Base-by-base conservation (phyloP, 1,140 invertebrate species). In the Trypoxylus dichotomus region DNA sequence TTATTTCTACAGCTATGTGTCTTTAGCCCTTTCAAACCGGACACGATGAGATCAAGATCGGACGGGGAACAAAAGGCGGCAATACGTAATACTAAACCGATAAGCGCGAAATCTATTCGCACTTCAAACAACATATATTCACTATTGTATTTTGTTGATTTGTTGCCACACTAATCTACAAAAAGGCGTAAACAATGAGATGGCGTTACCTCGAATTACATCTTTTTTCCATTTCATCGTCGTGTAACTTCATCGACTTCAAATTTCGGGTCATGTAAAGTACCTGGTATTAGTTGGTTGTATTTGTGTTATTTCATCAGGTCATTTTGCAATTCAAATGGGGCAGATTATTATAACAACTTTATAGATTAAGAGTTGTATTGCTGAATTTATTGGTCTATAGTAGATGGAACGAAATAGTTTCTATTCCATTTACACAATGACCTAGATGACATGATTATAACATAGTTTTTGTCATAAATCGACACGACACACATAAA, bases 131-230 rank as follows among this genome's bases (percentile, higher is more conserved):
- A 68, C 24, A 15, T 27, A 15, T 15, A 68, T 68, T 25, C 24
- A 24, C 27, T 7, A 27, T 68, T 68, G 60, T 29, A 24, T 54
- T 54, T 19, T 19, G 24, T 63, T 13, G n/a, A n/a, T 1, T 3
- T 19, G 6, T 27, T 27, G 7, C 8, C 24, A 68, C 7, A 29
- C 25, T 24, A 68, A 29, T 15, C 11, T 2, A 68, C 25, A 58
- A 68, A 29, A 68, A 68, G 7, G 60, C 11, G 60, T 68, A 68
- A 68, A 68, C 60, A 68, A 68, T 68, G 60, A 25, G 1, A 15
- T 11, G 7, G 25, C 24, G 60, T 68, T 68, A 27, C 60, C 24
- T 10, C 10, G 27, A 68, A 68, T 68, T 21, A 8, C 1, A 7
- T 60, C 1, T 60, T 24, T 8, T 60, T 60, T 60, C n/a, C 21